Conservation (phyloP, 2,113 vertebrate species). For the Leucopsar rothschildi region DNA sequence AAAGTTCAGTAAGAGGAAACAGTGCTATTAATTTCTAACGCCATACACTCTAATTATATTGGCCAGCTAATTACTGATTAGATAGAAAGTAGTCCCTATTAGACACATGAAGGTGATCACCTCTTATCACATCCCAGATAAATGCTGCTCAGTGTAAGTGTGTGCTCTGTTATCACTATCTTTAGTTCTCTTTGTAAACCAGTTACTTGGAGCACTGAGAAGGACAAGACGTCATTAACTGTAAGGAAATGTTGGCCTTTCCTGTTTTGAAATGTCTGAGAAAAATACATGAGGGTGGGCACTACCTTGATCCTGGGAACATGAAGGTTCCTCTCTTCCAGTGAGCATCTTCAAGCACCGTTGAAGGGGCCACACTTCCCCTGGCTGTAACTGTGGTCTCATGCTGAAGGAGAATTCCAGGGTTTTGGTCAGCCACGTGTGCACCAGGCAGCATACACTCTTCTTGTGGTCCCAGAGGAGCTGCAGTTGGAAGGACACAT, state of each 20-base stretch:
- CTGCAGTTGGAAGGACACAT: background rate
- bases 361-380: background rate
- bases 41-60: background rate
- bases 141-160: background rate
- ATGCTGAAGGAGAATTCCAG: background rate
- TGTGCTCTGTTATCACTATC: rapidly evolving
- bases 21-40: background rate
- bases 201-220: background rate
- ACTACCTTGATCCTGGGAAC: background rate
- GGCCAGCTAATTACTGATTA: background rate
- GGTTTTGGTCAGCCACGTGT: rapidly evolving
- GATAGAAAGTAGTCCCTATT: background rate
- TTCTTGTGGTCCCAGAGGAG: rapidly evolving
- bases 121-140: background rate
- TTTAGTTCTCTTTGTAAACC: background rate
- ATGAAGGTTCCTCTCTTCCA: background rate
- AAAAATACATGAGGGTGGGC: background rate
- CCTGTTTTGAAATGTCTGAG: background rate
- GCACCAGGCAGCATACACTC: rapidly evolving
- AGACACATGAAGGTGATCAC: background rate
- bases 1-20: background rate
- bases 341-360: background rate
- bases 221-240: background rate
- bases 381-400: background rate
- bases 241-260: background rate